A percentile compares a stretch with the other conserved stretches of the same genome.
phyloP scores from a whole-genome alignment of 1,140 invertebrate genomes.

The Macrocentrus cingulum region DNA sequence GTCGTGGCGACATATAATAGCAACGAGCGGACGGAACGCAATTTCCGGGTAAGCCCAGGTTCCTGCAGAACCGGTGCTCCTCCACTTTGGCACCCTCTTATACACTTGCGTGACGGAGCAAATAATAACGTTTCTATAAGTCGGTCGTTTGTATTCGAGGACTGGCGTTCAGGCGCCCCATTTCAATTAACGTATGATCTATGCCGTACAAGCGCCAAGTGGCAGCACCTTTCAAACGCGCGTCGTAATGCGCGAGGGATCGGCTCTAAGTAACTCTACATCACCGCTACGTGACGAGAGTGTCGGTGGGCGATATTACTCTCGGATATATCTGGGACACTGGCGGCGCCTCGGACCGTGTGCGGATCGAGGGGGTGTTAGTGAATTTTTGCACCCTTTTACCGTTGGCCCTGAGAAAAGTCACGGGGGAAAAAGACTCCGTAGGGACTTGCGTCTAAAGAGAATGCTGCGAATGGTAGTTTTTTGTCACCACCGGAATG shows the following conservation, averaged over 20 bases:
- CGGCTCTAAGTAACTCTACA: conserved; percentile 59
- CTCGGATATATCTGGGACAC: conserved; percentile 15
- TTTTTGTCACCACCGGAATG: no score
- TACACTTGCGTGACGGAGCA: conserved; percentile 34
- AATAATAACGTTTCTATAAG: conserved; percentile 61
- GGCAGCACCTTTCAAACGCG: conserved; percentile 51
- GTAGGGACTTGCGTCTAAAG: no score
- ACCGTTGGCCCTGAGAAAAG: background rate
- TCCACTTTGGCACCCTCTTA: background rate
- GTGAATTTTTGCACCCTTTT: background rate
- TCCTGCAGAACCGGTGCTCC: background rate
- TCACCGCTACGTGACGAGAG: conserved; percentile 57
- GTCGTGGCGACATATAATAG: background rate
- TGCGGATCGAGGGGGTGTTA: no score
- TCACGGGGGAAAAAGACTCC: no score
- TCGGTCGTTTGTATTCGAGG: conserved; percentile 60
- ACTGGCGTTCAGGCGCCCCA: conserved; percentile 50
- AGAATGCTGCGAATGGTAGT: no score
- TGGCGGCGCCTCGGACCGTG: background rate
- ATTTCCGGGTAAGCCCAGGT: conserved; percentile 37
- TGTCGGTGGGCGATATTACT: conserved; percentile 13
- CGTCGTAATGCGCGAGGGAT: conserved; percentile 46
- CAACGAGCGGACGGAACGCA: conserved; percentile 27
- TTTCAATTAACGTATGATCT: conserved; percentile 63
- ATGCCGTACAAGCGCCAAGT: conserved; percentile 52